Evolutionary conservation across 2,888 invertebrate genomes (phyloP).

Genomic region (Fragum fragum): DNA sequence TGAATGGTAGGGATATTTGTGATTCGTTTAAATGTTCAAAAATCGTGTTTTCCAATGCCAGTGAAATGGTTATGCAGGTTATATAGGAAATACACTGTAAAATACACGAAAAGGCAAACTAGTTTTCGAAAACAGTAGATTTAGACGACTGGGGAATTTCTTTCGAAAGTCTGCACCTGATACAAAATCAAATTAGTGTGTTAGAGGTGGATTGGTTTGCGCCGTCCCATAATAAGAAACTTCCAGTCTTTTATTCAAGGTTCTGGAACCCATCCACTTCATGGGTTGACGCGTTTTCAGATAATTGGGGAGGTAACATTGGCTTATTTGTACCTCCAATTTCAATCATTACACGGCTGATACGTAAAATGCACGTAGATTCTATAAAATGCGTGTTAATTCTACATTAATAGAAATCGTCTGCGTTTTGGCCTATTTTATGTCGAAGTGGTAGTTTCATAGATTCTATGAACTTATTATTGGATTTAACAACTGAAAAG

Average conservation of each 20-base stretch:
- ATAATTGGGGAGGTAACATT: constrained; percentile 26
- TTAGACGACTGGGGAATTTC: constrained; percentile 61
- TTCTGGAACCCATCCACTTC: constrained; percentile 47
- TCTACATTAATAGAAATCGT: constrained; percentile 33
- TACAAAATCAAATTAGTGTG: constrained; percentile 23
- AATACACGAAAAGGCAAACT: constrained; percentile 53
- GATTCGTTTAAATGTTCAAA: constrained; percentile 35
- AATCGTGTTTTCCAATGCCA: constrained; percentile 39
- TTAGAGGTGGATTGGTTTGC: constrained; percentile 52
- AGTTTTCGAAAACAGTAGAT: constrained; percentile 42
- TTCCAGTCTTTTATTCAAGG: constrained; percentile 42
- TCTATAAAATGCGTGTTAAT: constrained; percentile 26
- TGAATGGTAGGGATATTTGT: constrained; percentile 38
- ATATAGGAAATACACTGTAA: constrained; percentile 32
- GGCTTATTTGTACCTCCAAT: constrained; percentile 53
- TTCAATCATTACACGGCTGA: no score
- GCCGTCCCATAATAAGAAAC: constrained; percentile 33
- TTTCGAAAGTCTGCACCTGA: constrained; percentile 18
- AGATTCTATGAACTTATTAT: not conserved
- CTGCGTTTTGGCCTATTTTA: constrained; percentile 32
- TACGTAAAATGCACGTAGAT: constrained; percentile 34
- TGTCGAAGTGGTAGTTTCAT: constrained; percentile 27
- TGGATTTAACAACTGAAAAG: constrained; percentile 35
- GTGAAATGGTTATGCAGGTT: constrained; percentile 49
- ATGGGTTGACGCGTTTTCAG: constrained; percentile 46